Base-by-base conservation (phyloP, 2,888 invertebrate species). In the Resseliella maxima region DNA sequence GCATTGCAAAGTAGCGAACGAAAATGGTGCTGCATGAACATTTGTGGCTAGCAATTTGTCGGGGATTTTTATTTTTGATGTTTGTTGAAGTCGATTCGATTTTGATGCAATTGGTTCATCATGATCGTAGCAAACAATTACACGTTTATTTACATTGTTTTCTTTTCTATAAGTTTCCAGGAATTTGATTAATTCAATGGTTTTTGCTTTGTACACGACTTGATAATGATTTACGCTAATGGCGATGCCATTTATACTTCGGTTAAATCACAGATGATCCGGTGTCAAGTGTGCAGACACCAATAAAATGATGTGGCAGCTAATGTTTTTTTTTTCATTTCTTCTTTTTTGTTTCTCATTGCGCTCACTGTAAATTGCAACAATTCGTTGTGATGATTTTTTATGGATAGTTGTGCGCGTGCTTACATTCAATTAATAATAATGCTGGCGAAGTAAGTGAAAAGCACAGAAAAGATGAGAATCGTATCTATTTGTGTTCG, bases 341-440 rank as follows among this genome's bases (percentile, higher is more conserved):
- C 24, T 64, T 64, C 10, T 64, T 2, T 64, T 64, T 2, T n/a
- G 3, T 15, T 64, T 64, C 18, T 64, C 15, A 5, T 64, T 64
- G 3, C 8, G 2, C 18, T 64, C 27, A 35, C 35, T 83, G 8
- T 38, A 64, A 50, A 50, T 50, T 50, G 46, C 46, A 50, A 6
- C 8, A 50, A 50, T 50, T 50, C 46, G 18, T 50, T 50, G 46
- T 18, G 46, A 50, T 50, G 46, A 2, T 50, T 50, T n/a, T 27
- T 72, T 72, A 72, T 72, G 72, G 31, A 72, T 72, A 18, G 5
- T 12, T 35, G 31, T 72, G 31, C 72, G 72, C 72, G 72, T 72
- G 72, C 72, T 72, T 72, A 72, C 72, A 15, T 31, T 72, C 72
- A 72, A 35, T 72, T 72, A 72, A 72, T 72, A 72, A 72, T 72